phyloP scores from a whole-genome alignment of 1,140 invertebrate species.

The Sarcophaga bullata region DNA sequence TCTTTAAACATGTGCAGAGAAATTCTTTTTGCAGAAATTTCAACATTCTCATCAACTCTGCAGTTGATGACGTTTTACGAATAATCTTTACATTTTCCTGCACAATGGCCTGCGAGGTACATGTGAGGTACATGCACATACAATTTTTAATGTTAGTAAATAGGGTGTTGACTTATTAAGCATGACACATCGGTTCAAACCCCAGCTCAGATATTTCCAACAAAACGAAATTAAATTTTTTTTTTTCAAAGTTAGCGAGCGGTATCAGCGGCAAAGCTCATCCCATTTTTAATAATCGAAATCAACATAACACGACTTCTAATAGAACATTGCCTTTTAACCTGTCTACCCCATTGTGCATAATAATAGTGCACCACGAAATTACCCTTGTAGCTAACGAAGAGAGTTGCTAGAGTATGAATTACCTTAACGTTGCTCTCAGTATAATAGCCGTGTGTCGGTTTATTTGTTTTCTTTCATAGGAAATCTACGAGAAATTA shows the following conservation, averaged over 20 bases:
- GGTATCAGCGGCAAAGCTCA: too few relatives aligned
- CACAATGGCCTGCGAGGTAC: background rate
- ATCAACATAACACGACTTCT: too few relatives aligned
- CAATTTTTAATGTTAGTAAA: too few relatives aligned
- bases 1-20: background rate
- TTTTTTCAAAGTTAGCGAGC: too few relatives aligned
- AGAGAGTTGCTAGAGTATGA: background rate
- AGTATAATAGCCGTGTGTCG: background rate
- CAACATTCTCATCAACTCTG: background rate
- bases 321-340: too few relatives aligned
- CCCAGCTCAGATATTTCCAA: too few relatives aligned
- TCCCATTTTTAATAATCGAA: too few relatives aligned
- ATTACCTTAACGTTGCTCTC: background rate
- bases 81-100: background rate
- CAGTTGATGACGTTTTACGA: background rate
- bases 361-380: background rate
- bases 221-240: too few relatives aligned
- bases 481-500: conserved; percentile 26
- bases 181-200: too few relatives aligned
- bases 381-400: background rate
- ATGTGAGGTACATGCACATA: too few relatives aligned
- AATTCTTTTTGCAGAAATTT: background rate
- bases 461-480: background rate
- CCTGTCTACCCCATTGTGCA: background rate
- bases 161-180: too few relatives aligned